These are phyloP conservation scores for Phocoena phocoena DNA, from an alignment of 2,113 vertebrate species.

Conservation along the genomic window DNA sequence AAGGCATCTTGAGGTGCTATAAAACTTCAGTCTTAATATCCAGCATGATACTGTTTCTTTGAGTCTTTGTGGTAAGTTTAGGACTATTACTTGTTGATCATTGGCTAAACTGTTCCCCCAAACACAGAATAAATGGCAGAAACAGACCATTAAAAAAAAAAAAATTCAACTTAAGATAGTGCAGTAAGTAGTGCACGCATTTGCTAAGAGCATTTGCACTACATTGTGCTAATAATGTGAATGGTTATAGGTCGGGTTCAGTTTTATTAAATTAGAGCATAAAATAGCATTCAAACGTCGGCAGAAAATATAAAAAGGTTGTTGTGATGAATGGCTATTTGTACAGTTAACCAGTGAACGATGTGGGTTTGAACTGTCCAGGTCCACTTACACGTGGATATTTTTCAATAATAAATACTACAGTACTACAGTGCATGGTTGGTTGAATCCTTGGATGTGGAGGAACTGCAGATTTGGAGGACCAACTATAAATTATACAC, in stretches of 20 bases:
- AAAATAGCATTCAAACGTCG: background rate
- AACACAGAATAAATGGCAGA: slow-evolving; percentile 31
- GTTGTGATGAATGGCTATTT: background rate
- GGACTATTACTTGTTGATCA: background rate
- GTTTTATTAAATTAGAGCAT: background rate
- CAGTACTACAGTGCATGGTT: background rate
- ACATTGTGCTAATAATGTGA: background rate
- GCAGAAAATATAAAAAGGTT: background rate
- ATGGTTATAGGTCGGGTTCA: background rate
- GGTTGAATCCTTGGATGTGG: background rate
- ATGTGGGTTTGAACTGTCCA: background rate
- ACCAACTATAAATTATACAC: background rate
- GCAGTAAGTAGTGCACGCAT: background rate
- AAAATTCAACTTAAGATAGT: background rate
- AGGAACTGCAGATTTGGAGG: background rate
- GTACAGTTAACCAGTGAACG: background rate
- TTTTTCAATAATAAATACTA: background rate
- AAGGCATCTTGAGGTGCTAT: background rate
- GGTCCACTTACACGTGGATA: background rate
- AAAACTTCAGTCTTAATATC: background rate
- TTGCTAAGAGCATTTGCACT: background rate
- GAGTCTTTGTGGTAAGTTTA: background rate
- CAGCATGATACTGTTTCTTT: background rate
- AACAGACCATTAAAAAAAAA: background rate
- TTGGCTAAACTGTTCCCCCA: background rate